Conservation (phyloP, 2,888 invertebrate species). For the Protophormia terraenovae region DNA sequence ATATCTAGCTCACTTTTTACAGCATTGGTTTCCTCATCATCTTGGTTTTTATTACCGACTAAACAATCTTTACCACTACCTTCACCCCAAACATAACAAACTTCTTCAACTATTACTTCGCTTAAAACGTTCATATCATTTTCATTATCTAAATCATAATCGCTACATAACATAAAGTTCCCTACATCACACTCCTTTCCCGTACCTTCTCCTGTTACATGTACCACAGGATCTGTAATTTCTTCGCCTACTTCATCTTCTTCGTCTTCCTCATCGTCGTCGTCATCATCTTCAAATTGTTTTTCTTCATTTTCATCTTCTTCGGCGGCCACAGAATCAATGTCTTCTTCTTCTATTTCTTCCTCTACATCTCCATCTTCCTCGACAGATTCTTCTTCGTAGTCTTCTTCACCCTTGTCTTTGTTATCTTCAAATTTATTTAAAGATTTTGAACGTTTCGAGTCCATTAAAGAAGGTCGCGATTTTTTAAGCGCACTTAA, state of each 20-base stretch:
- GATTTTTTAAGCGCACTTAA: constrained; percentile 72
- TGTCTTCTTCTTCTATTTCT: constrained; percentile 75
- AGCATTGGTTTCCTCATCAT: constrained; percentile 38
- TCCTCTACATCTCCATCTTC: constrained; percentile 72
- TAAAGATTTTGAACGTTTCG: constrained; percentile 77
- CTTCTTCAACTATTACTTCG: constrained; percentile 88
- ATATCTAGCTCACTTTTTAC: not conserved
- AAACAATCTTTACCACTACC: constrained; percentile 88
- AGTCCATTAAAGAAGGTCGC: constrained; percentile 77
- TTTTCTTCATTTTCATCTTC: constrained; percentile 76
- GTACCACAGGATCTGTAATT: constrained; percentile 88
- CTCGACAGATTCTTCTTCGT: constrained; percentile 70
- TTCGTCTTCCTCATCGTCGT: constrained; percentile 73
- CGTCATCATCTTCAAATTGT: constrained; percentile 74
- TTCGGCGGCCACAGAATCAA: constrained; percentile 77
- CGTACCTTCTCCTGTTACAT: constrained; percentile 87
- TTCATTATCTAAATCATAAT: not conserved
- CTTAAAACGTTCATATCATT: constrained; percentile 81
- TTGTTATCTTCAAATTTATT: constrained; percentile 78
- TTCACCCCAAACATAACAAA: constrained; percentile 84
- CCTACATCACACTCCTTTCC: constrained; percentile 86
- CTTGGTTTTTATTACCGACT: constrained; percentile 85
- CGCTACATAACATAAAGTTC: constrained; percentile 38
- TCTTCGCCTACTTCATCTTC: constrained; percentile 83
- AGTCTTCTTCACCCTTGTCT: constrained; percentile 73